Conservation (phyloP, 1,140 invertebrate species). For the Elymnias hypermnestra region DNA sequence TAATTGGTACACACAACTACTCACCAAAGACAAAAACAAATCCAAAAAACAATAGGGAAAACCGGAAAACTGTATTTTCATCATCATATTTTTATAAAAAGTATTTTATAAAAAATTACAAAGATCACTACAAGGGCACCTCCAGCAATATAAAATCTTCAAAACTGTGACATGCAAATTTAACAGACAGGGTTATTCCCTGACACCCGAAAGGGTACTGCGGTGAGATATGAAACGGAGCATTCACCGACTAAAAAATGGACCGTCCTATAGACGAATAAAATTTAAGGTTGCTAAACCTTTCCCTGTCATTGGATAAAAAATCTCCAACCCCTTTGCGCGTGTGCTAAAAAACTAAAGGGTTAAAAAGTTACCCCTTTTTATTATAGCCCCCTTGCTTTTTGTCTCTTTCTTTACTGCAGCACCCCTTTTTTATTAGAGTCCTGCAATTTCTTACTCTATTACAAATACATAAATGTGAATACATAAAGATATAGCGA, state of each 20-base stretch:
- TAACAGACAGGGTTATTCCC: conserved; percentile 31
- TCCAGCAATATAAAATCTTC: background rate
- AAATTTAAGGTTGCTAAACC: conserved; percentile 50
- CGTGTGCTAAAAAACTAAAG: conserved; percentile 71
- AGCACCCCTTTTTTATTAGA: background rate
- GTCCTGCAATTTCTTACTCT: no score
- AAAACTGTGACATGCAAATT: conserved; percentile 21
- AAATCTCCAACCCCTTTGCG: conserved; percentile 58
- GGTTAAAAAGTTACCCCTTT: conserved; percentile 67
- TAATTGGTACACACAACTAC: no score
- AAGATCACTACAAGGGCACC: background rate
- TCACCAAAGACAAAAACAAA: no score
- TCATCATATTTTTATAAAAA: no score
- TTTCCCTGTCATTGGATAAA: conserved; percentile 56
- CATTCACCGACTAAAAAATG: conserved; percentile 27
- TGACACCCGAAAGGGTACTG: conserved; percentile 38
- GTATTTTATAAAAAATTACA: no score
- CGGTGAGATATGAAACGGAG: conserved; percentile 19
- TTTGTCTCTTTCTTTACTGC: conserved; percentile 40
- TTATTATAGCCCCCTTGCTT: conserved; percentile 41
- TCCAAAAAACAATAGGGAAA: no score
- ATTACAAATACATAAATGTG: no score
- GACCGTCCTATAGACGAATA: conserved; percentile 38
- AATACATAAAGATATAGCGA: no score
- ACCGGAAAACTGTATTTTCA: no score